A percentile compares a stretch with the other conserved stretches of the same genome.
Conservation (phyloP, 1,140 invertebrate genomes). For the Nasonia vitripennis region DNA sequence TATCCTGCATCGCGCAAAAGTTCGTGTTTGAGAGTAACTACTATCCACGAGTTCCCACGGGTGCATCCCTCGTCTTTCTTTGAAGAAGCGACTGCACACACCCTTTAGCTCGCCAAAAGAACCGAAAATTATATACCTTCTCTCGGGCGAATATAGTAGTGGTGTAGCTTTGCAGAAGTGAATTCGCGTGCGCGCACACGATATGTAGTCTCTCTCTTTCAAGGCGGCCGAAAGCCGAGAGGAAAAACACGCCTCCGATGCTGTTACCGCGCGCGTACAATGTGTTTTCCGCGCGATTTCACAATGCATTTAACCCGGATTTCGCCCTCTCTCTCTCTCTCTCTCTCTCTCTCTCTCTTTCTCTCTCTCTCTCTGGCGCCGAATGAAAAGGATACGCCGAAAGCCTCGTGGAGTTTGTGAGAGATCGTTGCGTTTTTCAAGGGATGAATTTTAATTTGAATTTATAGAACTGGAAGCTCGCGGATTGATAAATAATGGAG, state of each 20-base stretch:
- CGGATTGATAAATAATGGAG: neutral
- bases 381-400: too few relatives aligned
- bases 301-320: conserved; percentile 7
- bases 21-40: neutral
- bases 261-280: neutral
- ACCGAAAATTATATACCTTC: neutral
- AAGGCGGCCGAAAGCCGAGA: neutral
- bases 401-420: neutral
- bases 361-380: too few relatives aligned
- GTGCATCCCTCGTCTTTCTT: neutral
- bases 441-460: neutral
- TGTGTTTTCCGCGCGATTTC: conserved; percentile 8
- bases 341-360: too few relatives aligned
- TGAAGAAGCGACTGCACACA: neutral
- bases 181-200: neutral
- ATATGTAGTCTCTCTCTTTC: neutral
- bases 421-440: neutral
- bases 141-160: neutral
- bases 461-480: too few relatives aligned
- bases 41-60: neutral
- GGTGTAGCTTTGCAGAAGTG: neutral
- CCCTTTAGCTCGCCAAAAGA: neutral
- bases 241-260: neutral
- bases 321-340: neutral
- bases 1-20: neutral